These are phyloP conservation scores for Anarrhichthys ocellatus DNA, from an alignment of 2,113 vertebrate genomes.

Conservation along the genomic window DNA sequence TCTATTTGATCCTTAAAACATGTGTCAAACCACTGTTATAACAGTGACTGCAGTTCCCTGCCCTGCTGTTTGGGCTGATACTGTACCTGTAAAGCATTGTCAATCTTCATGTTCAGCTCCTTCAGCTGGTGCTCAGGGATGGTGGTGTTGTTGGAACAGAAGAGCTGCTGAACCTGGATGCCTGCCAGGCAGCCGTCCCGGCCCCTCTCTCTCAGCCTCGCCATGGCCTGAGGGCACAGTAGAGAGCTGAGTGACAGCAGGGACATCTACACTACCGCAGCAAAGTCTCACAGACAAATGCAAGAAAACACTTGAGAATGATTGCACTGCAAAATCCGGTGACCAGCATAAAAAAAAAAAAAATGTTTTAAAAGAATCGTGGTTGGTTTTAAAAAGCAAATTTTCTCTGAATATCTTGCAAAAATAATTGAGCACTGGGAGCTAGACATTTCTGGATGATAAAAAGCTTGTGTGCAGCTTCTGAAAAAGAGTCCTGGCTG, in stretches of 20 bases:
- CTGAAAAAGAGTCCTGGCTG: constrained; percentile 14
- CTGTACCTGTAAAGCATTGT: constrained; percentile 94
- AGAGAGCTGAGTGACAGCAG: constrained; percentile 20
- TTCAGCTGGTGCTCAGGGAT: constrained; percentile 98
- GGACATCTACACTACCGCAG: neutral
- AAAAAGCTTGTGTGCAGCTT: constrained; percentile 13
- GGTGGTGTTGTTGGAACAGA: constrained; percentile 94
- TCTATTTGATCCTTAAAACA: neutral
- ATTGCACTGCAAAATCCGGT: neutral
- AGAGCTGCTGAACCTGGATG: constrained; percentile 97
- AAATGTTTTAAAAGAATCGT: neutral
- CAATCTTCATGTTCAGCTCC: constrained; percentile 95
- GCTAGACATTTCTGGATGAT: neutral
- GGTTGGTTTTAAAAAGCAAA: neutral
- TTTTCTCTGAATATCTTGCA: neutral
- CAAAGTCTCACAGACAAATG: constrained; percentile 24
- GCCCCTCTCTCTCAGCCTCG: constrained; percentile 91
- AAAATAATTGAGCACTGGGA: neutral
- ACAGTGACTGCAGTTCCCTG: neutral
- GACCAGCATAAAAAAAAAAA: neutral
- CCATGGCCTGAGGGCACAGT: constrained; percentile 86
- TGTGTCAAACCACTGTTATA: neutral
- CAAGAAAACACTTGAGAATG: neutral
- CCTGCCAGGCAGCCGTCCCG: constrained; percentile 94
- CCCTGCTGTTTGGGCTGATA: neutral